phyloP scores from a whole-genome alignment of 2,888 invertebrate species.

The Cyclophora albipunctata region DNA sequence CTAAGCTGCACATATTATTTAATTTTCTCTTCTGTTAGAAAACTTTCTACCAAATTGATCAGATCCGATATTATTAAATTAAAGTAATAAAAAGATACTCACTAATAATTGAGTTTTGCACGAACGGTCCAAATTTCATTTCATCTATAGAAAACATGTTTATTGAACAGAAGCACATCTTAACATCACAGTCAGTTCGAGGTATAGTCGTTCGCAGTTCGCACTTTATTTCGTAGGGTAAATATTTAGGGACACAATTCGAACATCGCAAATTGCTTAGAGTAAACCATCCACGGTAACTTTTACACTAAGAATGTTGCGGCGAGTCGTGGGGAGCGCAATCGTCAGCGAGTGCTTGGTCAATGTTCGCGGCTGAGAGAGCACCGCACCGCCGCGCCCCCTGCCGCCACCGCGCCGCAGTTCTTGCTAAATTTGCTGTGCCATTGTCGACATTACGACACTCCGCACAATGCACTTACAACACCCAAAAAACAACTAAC shows the following conservation, averaged over 20 bases:
- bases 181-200: conserved; percentile 46
- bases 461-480: conserved; percentile 29
- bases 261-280: conserved; percentile 71
- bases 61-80: no score
- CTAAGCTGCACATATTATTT: no score
- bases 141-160: conserved; percentile 35
- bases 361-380: conserved; percentile 58
- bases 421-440: conserved; percentile 25
- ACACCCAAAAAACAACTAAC: conserved; percentile 16
- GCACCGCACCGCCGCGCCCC: conserved; percentile 23
- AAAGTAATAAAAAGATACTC: conserved; percentile 34
- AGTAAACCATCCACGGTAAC: conserved; percentile 73
- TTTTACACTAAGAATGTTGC: conserved; percentile 76
- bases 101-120: conserved; percentile 54
- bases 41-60: no score
- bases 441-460: conserved; percentile 25
- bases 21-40: no score
- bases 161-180: conserved; percentile 46
- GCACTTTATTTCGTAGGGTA: conserved; percentile 50
- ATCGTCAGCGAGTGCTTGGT: conserved; percentile 52
- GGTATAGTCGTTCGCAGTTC: conserved; percentile 39
- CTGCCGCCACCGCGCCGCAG: conserved; percentile 42
- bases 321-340: conserved; percentile 62
- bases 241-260: conserved; percentile 46
- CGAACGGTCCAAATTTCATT: conserved; percentile 43